Percentiles rank a stretch among this genome's conserved stretches.
These are phyloP conservation scores for Fabriciana adippe DNA, from an alignment of 2,888 invertebrate species.

Conservation along the genomic window DNA sequence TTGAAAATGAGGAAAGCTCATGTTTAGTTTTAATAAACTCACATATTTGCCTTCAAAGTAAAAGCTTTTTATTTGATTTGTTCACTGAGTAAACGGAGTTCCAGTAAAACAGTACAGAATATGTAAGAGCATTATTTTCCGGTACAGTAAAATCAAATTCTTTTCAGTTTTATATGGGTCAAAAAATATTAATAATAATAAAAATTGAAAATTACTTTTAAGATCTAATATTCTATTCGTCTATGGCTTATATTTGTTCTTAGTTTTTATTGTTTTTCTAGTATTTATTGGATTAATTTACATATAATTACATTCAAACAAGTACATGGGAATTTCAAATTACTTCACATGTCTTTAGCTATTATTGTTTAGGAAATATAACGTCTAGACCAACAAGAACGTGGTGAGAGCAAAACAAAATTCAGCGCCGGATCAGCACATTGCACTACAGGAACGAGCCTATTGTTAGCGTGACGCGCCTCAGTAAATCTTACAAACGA, in stretches of 20 bases:
- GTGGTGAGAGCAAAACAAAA: conserved; percentile 68
- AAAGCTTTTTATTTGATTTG: conserved; percentile 72
- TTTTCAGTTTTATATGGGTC: too few relatives aligned
- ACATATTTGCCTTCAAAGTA: conserved; percentile 70
- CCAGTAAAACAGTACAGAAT: conserved; percentile 48
- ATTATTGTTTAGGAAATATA: conserved; percentile 69
- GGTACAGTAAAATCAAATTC: neutral
- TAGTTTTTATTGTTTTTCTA: too few relatives aligned
- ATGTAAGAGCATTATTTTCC: conserved; percentile 25
- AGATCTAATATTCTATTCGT: too few relatives aligned
- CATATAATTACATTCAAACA: neutral
- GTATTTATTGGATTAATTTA: too few relatives aligned
- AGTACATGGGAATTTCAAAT: conserved; percentile 42
- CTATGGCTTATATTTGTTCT: too few relatives aligned
- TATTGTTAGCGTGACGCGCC: conserved; percentile 76
- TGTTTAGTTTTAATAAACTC: conserved; percentile 77
- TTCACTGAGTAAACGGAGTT: conserved; percentile 50
- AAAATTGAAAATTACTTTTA: too few relatives aligned
- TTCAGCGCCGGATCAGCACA: conserved; percentile 46
- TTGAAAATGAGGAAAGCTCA: conserved; percentile 69
- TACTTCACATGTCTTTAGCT: conserved; percentile 54
- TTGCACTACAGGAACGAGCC: conserved; percentile 59
- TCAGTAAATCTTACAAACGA: conserved; percentile 57
- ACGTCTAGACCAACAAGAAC: conserved; percentile 77
- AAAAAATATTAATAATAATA: too few relatives aligned